Evolutionary conservation across 2,888 invertebrate species (phyloP).

Genomic region (Ennomos erosarius): DNA sequence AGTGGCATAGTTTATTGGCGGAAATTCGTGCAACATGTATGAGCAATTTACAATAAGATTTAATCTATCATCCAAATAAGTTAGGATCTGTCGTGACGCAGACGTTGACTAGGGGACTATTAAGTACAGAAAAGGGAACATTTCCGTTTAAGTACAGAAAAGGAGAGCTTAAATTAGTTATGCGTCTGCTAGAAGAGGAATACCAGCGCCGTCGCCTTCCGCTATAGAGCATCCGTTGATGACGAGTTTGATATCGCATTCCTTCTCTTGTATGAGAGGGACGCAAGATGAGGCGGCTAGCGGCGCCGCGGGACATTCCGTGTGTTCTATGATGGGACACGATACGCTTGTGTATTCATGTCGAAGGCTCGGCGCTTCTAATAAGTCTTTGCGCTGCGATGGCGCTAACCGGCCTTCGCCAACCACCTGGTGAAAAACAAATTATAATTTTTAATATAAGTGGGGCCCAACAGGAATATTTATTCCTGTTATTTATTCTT

Average conservation of each 20-base stretch:
- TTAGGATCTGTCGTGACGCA: constrained; percentile 7
- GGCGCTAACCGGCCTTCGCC: constrained; percentile 85
- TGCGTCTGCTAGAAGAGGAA: constrained; percentile 73
- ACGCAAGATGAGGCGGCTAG: constrained; percentile 33
- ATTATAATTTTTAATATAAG: too few species aligned
- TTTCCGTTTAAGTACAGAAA: constrained; percentile 15
- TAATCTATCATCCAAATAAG: constrained; percentile 19
- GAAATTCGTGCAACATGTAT: too few species aligned
- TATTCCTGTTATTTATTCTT: too few species aligned
- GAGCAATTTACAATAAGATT: not conserved
- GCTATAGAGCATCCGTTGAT: constrained; percentile 70
- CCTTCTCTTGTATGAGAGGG: constrained; percentile 38
- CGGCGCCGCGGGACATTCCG: constrained; percentile 48
- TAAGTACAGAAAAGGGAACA: constrained; percentile 11
- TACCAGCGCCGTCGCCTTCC: constrained; percentile 66
- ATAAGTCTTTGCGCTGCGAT: constrained; percentile 72
- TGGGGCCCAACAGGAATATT: too few species aligned
- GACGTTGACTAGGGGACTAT: constrained; percentile 18
- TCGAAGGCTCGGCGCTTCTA: constrained; percentile 79
- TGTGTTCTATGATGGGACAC: constrained; percentile 89
- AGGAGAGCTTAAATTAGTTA: constrained; percentile 35
- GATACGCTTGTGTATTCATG: constrained; percentile 86
- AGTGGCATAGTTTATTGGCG: too few species aligned
- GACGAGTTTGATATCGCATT: constrained; percentile 50
- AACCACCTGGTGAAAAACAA: constrained; percentile 72